Percentiles rank a stretch among this genome's conserved stretches.
These are phyloP conservation scores for Cossypha polioptera DNA, from an alignment of 2,797 vertebrate genomes.

Conservation along the genomic window DNA sequence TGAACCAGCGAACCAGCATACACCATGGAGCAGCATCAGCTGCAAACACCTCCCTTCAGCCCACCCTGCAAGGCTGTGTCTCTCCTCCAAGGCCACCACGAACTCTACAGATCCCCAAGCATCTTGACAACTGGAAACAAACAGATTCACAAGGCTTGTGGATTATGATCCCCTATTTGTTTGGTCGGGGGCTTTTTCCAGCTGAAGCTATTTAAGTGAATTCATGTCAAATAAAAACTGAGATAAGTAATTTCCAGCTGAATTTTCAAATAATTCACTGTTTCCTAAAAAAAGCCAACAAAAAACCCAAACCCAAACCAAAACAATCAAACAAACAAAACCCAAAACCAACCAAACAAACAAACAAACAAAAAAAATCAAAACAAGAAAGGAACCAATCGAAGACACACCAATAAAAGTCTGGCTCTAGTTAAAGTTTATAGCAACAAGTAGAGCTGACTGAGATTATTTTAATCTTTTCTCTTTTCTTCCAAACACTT, in stretches of 20 bases:
- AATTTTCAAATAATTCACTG: background rate
- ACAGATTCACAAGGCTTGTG: background rate
- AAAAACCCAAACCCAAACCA: background rate
- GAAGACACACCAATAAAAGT: background rate
- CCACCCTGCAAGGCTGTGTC: background rate
- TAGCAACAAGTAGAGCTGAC: background rate
- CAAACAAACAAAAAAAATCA: rapidly evolving
- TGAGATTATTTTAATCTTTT: background rate
- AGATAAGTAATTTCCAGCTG: background rate
- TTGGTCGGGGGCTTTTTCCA: background rate
- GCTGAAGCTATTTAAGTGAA: background rate
- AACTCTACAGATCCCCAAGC: background rate
- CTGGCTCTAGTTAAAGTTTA: background rate
- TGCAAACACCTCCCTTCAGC: background rate
- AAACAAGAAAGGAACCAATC: background rate
- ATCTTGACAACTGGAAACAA: background rate
- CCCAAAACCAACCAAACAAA: background rate
- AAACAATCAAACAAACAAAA: background rate
- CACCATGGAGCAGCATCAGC: background rate
- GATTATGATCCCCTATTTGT: background rate
- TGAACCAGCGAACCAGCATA: background rate
- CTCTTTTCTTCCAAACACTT: background rate
- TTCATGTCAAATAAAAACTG: background rate
- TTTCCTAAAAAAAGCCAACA: background rate
- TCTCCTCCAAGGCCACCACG: rapidly evolving